phyloP scores from a whole-genome alignment of 2,888 invertebrate species.

The Harpalus rufipes region DNA sequence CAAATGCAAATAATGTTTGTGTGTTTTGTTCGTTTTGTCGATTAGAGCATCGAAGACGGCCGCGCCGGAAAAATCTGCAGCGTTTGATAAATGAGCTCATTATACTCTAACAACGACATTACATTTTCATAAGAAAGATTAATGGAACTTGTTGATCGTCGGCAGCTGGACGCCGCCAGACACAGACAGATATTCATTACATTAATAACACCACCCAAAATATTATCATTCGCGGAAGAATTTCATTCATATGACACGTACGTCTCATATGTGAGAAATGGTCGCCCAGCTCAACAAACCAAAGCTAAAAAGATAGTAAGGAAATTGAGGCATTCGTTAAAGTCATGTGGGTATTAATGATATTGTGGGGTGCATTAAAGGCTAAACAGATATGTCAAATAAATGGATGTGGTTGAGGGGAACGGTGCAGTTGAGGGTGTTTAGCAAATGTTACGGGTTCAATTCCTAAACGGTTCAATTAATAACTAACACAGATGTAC shows the following conservation, averaged over 20 bases:
- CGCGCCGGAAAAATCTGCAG: constrained; percentile 42
- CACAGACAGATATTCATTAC: constrained; percentile 59
- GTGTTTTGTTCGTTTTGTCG: constrained; percentile 62
- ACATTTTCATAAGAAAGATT: constrained; percentile 67
- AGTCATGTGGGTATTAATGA: too few relatives aligned
- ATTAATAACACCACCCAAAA: constrained; percentile 39
- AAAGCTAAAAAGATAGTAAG: not conserved
- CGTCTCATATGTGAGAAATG: not conserved
- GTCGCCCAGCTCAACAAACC: not conserved
- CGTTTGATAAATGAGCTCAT: constrained; percentile 67
- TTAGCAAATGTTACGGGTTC: too few relatives aligned
- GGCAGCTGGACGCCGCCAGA: constrained; percentile 51
- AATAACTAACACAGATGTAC: too few relatives aligned
- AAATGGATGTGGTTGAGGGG: too few relatives aligned
- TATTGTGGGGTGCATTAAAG: too few relatives aligned
- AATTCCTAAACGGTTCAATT: too few relatives aligned
- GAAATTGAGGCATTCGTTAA: not conserved
- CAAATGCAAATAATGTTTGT: constrained; percentile 37
- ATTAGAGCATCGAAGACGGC: constrained; percentile 46
- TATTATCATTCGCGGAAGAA: constrained; percentile 11
- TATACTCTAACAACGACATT: constrained; percentile 67
- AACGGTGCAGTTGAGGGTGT: too few relatives aligned
- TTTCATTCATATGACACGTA: not conserved
- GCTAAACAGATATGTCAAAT: too few relatives aligned
- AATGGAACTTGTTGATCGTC: constrained; percentile 66